These are phyloP conservation scores for Silurus aristotelis DNA, from an alignment of 2,797 vertebrate genomes.

Conservation along the genomic window DNA sequence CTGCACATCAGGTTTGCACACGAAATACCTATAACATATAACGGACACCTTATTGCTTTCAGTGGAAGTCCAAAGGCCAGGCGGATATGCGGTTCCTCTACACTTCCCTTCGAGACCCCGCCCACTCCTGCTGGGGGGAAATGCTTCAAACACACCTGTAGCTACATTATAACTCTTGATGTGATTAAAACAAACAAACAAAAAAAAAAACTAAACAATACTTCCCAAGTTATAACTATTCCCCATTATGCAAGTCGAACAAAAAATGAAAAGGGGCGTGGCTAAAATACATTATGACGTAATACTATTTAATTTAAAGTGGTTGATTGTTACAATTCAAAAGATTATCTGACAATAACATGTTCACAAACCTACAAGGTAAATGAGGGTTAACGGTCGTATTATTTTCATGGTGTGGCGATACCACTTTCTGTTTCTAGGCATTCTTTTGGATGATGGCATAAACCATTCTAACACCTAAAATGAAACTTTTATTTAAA, in stretches of 20 bases:
- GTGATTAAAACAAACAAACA: no score
- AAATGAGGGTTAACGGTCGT: neutral
- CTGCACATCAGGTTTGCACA: neutral
- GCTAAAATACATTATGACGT: neutral
- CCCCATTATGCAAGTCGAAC: neutral
- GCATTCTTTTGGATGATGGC: neutral
- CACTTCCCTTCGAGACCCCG: conserved; percentile 15
- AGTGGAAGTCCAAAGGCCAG: neutral
- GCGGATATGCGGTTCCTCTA: neutral
- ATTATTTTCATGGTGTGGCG: neutral
- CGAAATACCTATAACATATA: no score
- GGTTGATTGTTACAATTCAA: neutral
- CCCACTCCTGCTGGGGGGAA: neutral
- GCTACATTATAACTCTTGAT: neutral
- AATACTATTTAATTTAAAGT: neutral
- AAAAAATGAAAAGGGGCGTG: neutral
- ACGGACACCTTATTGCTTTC: neutral
- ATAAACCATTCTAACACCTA: neutral
- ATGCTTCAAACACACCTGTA: neutral
- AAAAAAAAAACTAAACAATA: no score
- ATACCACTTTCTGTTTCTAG: neutral
- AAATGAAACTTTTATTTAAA: neutral
- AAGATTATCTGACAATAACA: neutral
- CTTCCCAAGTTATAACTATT: neutral
- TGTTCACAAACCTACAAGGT: neutral